Base-by-base conservation (phyloP, 2,113 vertebrate genomes). In the Odobenus rosmarus region DNA sequence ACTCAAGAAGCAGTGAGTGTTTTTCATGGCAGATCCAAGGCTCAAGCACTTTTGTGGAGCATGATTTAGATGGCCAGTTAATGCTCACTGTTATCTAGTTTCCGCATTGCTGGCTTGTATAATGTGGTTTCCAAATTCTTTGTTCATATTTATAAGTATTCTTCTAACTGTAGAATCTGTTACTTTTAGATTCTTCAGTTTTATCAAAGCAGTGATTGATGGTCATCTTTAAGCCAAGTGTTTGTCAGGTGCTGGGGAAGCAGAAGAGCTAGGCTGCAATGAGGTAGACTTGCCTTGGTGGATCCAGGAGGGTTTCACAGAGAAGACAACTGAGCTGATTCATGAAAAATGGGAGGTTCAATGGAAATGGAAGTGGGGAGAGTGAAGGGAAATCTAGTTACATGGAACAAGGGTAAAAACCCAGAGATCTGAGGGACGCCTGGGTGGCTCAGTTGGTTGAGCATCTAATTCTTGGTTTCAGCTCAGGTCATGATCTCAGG, bases 201-300 rank as follows among this genome's bases (percentile, higher is more conserved):
- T 77, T 46, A 77, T 24, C 80, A 19, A 49, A 55, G 6, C 42
- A 19, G 14, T 88, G 14, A 51, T 72, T 46, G 31, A 57, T 46
- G 72, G 18, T 33, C 23, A 49, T 80, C 49, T 53, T 42, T 59
- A 67, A 83, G 49, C 11, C 53, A 74, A 49, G n/a, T 46, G 12
- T 67, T 28, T 28, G 28, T 28, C 9, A 19, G 57, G 9, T 15
- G 5, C 42, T 39, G 19, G 51, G 28, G 10, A 90, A 83, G 59
- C 7, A 13, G 28, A 16, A 6, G 28, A 72, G 1, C 23, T 64
- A 4, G 1, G 4, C 16, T 53, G 4, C 2, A 23, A 39, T 18
- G 16, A 18, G 10, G 36, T 0, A 77, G n/a, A 80, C 12, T 74
- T 9, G 4, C 8, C 39, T 93, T 33, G 10, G n/a, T 69, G 61